Evolutionary conservation across 2,113 vertebrate species (phyloP), one percentile per base, ranked within the genome.

Genomic region (Colius striatus): DNA sequence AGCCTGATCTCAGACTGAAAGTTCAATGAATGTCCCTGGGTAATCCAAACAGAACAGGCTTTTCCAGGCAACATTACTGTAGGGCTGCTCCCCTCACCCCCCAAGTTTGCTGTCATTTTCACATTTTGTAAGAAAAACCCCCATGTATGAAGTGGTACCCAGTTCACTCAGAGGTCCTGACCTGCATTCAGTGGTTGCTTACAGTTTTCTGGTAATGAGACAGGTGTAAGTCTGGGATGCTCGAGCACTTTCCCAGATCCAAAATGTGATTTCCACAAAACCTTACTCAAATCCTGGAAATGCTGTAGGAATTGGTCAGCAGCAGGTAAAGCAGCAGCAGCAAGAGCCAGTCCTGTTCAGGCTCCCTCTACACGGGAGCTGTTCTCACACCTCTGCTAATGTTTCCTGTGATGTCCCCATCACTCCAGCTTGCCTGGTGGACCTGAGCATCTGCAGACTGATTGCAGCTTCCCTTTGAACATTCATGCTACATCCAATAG

Each of bases 261-360:
- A 61, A 41, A n/a, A 27, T 16, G 53, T 16, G 57, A 13, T 25
- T 65, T n/a, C 13, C 16, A 9, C 27, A 34, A 60, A 82, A 29
- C 23, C 32, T 57, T n/a, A 6, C 16, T 65, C 30, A 12, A 70
- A 63, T 16, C 17, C n/a, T 75, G 45, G 38, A 23, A 32, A n/a
- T 66, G 47, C 25, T 13, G 16, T 27, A 57, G 90, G 66, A 47
- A 48, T 26, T 7, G 4, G 12, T 29, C 43, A 78, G 84, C 16
- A 47, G 17, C 61, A 29, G 54, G 22, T 29, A 55, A 60, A 70
- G 81, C n/a, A 74, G 67, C 61, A 76, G 61, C 78, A 72, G 36
- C 36, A 14, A 48, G 55, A 51, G 70, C 3, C 0, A 1, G 5
- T 57, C 41, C 27, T 71, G 57, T 58, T 23, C 23, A 10, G 51